phyloP scores from a whole-genome alignment of 2,888 invertebrate genomes.

The Melinopterus prodromus region DNA sequence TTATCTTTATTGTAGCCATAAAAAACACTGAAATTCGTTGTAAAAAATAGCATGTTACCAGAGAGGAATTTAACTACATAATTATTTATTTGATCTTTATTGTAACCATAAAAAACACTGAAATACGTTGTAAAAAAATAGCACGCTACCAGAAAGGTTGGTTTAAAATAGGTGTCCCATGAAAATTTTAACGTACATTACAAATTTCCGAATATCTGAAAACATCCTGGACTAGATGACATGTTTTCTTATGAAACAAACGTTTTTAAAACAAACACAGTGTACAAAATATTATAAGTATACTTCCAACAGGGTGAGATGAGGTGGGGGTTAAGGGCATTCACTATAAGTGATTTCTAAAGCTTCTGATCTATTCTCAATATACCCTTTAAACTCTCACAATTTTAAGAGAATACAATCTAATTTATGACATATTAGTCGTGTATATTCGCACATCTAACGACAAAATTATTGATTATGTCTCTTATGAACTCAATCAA shows the following conservation, averaged over 20 bases:
- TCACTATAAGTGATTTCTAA: slow-evolving; percentile 20
- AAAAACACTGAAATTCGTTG: no score
- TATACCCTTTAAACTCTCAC: slow-evolving; percentile 4
- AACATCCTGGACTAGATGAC: neutral
- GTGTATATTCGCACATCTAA: neutral
- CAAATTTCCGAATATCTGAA: neutral
- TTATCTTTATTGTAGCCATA: no score
- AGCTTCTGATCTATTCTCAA: neutral
- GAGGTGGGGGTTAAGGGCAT: slow-evolving; percentile 9
- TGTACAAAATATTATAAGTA: neutral
- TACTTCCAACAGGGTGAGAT: slow-evolving; percentile 7
- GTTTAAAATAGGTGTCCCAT: neutral
- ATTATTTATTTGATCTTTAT: no score
- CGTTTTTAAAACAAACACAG: neutral
- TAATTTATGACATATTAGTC: neutral
- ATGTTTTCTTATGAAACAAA: slow-evolving; percentile 1
- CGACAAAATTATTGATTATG: slow-evolving; percentile 6
- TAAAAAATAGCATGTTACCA: no score
- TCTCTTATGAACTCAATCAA: neutral
- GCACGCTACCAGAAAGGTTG: no score
- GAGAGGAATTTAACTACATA: no score
- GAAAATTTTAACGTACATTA: neutral
- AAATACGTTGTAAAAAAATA: no score
- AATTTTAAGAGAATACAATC: neutral
- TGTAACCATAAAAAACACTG: no score